Conservation (phyloP, 2,888 invertebrate species). For the Nomada goodeniana region DNA sequence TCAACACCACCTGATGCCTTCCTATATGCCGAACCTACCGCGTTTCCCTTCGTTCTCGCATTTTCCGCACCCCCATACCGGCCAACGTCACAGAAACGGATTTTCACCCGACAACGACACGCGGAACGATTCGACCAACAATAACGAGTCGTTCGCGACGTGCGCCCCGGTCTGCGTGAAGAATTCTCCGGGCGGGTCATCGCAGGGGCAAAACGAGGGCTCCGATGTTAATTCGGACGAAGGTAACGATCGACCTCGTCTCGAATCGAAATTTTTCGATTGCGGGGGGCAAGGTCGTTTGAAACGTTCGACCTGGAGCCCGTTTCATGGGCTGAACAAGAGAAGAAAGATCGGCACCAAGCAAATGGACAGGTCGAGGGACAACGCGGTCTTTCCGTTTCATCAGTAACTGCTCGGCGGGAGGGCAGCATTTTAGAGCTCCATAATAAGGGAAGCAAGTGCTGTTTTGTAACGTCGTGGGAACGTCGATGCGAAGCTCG, state of each 20-base stretch:
- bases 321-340: slow-evolving; percentile 27
- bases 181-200: background rate
- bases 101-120: background rate
- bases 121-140: background rate
- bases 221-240: too few species aligned
- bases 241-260: background rate
- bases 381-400: slow-evolving; percentile 59
- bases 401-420: slow-evolving; percentile 9
- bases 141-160: background rate
- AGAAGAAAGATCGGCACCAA: slow-evolving; percentile 2
- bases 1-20: slow-evolving; percentile 51
- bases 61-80: slow-evolving; percentile 33
- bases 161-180: too few species aligned
- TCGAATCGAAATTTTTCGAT: slow-evolving; percentile 20
- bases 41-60: slow-evolving; percentile 5
- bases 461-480: too few species aligned
- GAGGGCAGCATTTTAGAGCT: too few species aligned
- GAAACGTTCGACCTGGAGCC: slow-evolving; percentile 36
- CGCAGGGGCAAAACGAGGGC: too few species aligned
- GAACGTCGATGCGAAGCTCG: too few species aligned
- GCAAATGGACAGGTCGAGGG: background rate
- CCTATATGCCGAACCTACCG: slow-evolving; percentile 18
- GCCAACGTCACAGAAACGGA: background rate
- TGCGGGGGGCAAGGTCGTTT: slow-evolving; percentile 6
- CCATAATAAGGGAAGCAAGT: too few species aligned